Conservation (phyloP, 2,113 vertebrate species). For the Nansenia antarctica region DNA sequence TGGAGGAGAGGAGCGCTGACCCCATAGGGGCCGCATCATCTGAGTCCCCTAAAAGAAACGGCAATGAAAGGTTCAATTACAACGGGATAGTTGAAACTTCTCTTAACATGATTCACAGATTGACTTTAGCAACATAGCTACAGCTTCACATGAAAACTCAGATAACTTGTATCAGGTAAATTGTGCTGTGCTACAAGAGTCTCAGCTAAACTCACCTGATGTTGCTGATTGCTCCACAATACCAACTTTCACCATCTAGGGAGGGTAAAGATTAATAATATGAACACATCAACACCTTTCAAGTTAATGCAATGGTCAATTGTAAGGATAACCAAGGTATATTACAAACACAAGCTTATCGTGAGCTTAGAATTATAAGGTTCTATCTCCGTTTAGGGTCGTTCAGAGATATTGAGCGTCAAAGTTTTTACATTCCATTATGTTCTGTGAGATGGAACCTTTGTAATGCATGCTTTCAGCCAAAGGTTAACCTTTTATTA, state of each 20-base stretch:
- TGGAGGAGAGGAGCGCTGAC: slow-evolving; percentile 85
- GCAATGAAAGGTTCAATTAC: not conserved
- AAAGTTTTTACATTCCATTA: too few relatives aligned
- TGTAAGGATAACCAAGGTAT: not conserved
- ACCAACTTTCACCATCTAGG: slow-evolving; percentile 95
- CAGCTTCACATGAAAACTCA: not conserved
- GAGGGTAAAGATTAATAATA: not conserved
- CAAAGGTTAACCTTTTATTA: not conserved
- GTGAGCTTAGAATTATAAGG: too few relatives aligned
- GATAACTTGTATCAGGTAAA: not conserved
- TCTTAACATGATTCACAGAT: not conserved
- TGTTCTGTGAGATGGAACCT: too few relatives aligned
- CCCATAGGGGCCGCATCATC: slow-evolving; percentile 90
- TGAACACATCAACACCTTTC: not conserved
- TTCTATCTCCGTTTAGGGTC: too few relatives aligned
- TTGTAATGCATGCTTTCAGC: too few relatives aligned
- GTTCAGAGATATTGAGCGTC: too few relatives aligned
- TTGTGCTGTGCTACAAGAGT: not conserved
- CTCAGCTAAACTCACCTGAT: slow-evolving; percentile 76
- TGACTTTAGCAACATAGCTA: not conserved
- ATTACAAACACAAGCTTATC: too few relatives aligned
- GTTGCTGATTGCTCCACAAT: slow-evolving; percentile 92
- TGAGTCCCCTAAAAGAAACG: slow-evolving; percentile 82
- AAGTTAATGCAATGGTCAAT: not conserved
- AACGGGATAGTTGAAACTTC: not conserved